Base-by-base conservation (phyloP, 2,888 invertebrate genomes). In the Apoda limacodes region DNA sequence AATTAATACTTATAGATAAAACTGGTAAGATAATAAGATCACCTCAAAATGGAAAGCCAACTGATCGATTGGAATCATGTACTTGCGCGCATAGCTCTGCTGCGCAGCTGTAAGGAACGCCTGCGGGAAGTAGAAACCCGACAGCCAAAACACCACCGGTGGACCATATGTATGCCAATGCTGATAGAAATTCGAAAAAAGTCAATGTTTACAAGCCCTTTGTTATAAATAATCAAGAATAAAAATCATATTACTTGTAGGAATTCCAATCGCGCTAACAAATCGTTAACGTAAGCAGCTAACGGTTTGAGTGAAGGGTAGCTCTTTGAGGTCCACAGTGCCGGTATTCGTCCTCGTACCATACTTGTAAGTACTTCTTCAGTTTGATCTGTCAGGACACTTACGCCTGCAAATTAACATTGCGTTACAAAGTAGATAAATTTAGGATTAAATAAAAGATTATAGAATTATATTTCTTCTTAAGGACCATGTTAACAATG, bases 71-170 rank as follows among this genome's bases (percentile, higher is more conserved):
- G 96, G 95, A 51, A 96, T 94, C 37, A 86, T 88, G 74, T 92
- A 92, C 65, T 94, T 95, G 45, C 96, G 84, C 3, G 96, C 95
- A 66, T 86, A 95, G 69, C 95, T 96, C 78, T 97, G 96, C 60
- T 92, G 91, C 9, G 91, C 93, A 4, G 95, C 95, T 3, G 96
- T 96, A 27, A 97, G 82, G 72, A 97, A 97, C 2, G 96, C 95
- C 72, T 96, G 96, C 0, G 96, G 95, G 65, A 96, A 96, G 78
- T 88, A 97, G 71, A 97, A 96, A 1, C 95, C 96, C 1, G 95
- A 91, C 19, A 97, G 60, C 97, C 96, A 97, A 69, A 90, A 97
- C 23, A 89, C 86, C 0, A 76, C 42, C 0, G 96, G 96, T 3
- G 93, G 89, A 1, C 93, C 94, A 32, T 85, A 56, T 12, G 90